Base-by-base conservation (phyloP, 2,113 vertebrate species). In the Anarrhichthys ocellatus region DNA sequence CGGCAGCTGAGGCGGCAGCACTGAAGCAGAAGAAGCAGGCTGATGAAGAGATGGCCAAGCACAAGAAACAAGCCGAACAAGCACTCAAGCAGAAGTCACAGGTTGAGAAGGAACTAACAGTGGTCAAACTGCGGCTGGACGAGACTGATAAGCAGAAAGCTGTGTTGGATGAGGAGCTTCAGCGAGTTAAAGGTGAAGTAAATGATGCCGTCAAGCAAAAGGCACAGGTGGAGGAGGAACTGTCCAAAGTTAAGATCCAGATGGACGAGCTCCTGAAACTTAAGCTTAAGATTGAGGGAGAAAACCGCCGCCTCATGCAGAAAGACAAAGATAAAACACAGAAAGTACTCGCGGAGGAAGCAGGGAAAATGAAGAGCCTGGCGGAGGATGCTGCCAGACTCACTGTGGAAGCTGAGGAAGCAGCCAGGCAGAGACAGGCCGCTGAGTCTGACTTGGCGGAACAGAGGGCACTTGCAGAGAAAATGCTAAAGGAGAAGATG, bases 401-500 rank as follows among this genome's bases (percentile, higher is more conserved):
- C 9, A 96, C 95, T 0, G 93, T 97, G 59, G 97, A 97, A 24
- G 97, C 96, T 0, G 97, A 98, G 89, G 98, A 99, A 80, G 95
- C 97, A 0, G 97, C 98, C 0, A 95, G 96, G 65, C 89, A 97
- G 86, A 95, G 98, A 85, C 91, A 97, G 88, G 83, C 95, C 5
- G 97, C 98, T 0, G 98, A 99, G 84, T 89, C 96, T 0, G 96
- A 98, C 87, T 87, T 99, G 63, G 95, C 95, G 0, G 95, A 97
- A 77, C 98, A 99, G 92, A 96, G 98, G 56, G 95, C 93, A 0
- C 94, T 99, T 61, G 97, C 97, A 0, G 98, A 99, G 79, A 97
- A 97, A 89, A 97, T 99, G 95, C 92, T 98, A 6, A 97, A 97
- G 83, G 98, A 99, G 91, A 99, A 99, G 92, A 98, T 99, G 96